Evolutionary conservation across 2,797 vertebrate species (phyloP).

Genomic region (Pangasius djambal): DNA sequence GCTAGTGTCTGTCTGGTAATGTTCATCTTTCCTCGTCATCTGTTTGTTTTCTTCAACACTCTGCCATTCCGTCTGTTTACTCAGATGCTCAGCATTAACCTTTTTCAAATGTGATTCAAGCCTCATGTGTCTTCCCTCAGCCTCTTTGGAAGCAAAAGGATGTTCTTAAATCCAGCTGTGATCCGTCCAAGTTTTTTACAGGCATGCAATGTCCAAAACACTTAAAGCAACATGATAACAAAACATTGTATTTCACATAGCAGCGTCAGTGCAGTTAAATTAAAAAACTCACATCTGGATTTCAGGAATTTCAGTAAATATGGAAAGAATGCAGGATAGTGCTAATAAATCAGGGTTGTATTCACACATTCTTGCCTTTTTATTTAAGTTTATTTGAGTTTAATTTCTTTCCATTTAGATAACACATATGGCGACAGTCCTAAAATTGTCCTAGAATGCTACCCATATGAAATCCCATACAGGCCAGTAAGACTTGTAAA

Average conservation of each 20-base stretch:
- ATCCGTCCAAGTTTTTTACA: constrained; percentile 6
- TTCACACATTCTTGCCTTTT: not conserved
- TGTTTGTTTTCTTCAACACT: constrained; percentile 30
- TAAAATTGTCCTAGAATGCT: not conserved
- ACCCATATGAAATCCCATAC: not conserved
- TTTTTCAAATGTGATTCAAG: constrained; percentile 11
- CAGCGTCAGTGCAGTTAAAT: not conserved
- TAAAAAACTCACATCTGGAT: not conserved
- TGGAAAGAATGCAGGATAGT: not conserved
- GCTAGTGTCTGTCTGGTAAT: not conserved
- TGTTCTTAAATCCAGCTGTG: constrained; percentile 5
- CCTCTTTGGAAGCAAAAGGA: constrained; percentile 5
- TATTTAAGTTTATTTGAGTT: not conserved
- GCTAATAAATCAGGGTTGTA: constrained; percentile 1
- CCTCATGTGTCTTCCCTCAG: not conserved
- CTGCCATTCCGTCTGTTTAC: not conserved
- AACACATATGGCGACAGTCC: too few species aligned
- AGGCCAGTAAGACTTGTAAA: not conserved
- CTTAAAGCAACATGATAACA: constrained; percentile 22
- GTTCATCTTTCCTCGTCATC: not conserved
- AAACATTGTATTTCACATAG: constrained; percentile 10
- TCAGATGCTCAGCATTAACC: constrained; percentile 22
- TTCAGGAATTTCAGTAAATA: not conserved
- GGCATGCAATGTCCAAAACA: not conserved
- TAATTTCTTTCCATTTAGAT: not conserved